Conservation (phyloP, 2,888 invertebrate genomes). For the Drosophila siamana region DNA sequence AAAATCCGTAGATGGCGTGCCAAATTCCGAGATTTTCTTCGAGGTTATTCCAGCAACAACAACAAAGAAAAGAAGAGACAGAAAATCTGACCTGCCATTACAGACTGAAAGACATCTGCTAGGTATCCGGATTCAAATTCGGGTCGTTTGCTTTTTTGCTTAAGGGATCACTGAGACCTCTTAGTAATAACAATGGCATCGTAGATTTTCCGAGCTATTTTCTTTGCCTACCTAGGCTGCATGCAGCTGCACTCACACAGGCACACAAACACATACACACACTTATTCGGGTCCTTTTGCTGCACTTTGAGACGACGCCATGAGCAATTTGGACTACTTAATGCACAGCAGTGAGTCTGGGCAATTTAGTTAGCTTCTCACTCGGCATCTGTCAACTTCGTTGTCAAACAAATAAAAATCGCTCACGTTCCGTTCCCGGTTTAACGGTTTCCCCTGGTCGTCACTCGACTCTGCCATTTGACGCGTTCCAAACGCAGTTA, state of each 20-base stretch:
- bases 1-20: constrained; percentile 39
- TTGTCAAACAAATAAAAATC: constrained; percentile 11
- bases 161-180: constrained; percentile 54
- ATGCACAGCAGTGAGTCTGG: constrained; percentile 48
- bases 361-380: constrained; percentile 68
- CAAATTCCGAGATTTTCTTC: constrained; percentile 50
- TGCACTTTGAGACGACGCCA: constrained; percentile 19
- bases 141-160: constrained; percentile 56
- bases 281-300: constrained; percentile 25
- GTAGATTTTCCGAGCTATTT: constrained; percentile 47
- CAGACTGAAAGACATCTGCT: constrained; percentile 48
- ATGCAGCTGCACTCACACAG: constrained; percentile 30
- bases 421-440: constrained; percentile 5
- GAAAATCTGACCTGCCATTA: constrained; percentile 71
- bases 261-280: constrained; percentile 7
- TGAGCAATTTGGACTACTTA: constrained; percentile 69
- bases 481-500: constrained; percentile 69
- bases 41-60: constrained; percentile 19
- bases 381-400: constrained; percentile 68
- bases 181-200: constrained; percentile 38
- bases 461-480: constrained; percentile 8
- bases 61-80: constrained; percentile 2
- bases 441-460: neutral
- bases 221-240: constrained; percentile 53
- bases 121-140: constrained; percentile 35